Evolutionary conservation across 2,888 invertebrate species (phyloP).

Genomic region (Mythimna vitellina): DNA sequence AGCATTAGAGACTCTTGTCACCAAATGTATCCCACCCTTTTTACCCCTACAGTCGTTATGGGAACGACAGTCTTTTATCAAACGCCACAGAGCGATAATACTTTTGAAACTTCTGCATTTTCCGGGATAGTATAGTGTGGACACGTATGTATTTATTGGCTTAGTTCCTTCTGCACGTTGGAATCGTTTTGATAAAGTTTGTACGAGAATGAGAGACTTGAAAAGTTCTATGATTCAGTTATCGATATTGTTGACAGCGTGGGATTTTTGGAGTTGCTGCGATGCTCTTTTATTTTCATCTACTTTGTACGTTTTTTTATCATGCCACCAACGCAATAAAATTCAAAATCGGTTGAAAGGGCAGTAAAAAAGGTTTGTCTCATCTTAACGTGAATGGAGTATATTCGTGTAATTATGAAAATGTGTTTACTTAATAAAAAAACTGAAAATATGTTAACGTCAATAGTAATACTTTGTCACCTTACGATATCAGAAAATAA

Average conservation of each 20-base stretch:
- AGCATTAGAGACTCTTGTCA: constrained; percentile 74
- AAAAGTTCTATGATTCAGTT: constrained; percentile 18
- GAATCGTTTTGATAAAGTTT: constrained; percentile 39
- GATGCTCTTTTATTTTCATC: neutral
- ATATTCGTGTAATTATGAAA: too few relatives aligned
- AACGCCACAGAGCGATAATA: constrained; percentile 67
- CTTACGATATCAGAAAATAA: too few relatives aligned
- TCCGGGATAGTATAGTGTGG: constrained; percentile 50
- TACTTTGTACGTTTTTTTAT: neutral
- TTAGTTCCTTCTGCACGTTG: constrained; percentile 41
- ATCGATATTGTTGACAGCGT: constrained; percentile 26
- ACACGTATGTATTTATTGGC: constrained; percentile 59
- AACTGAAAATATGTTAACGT: too few relatives aligned
- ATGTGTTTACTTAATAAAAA: too few relatives aligned
- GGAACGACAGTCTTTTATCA: constrained; percentile 77
- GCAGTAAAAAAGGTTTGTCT: too few relatives aligned
- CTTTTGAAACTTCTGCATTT: constrained; percentile 72
- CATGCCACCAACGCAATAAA: too few relatives aligned
- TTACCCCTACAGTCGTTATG: constrained; percentile 71
- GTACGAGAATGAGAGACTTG: constrained; percentile 24
- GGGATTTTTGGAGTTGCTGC: constrained; percentile 1
- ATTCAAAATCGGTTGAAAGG: too few relatives aligned
- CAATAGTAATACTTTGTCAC: too few relatives aligned
- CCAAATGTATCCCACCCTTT: constrained; percentile 77
- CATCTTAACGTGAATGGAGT: too few relatives aligned